Percentiles rank a stretch among this genome's conserved stretches.
These are phyloP conservation scores for Chymomyza caudatula DNA, from an alignment of 2,888 invertebrate species.

Conservation along the genomic window DNA sequence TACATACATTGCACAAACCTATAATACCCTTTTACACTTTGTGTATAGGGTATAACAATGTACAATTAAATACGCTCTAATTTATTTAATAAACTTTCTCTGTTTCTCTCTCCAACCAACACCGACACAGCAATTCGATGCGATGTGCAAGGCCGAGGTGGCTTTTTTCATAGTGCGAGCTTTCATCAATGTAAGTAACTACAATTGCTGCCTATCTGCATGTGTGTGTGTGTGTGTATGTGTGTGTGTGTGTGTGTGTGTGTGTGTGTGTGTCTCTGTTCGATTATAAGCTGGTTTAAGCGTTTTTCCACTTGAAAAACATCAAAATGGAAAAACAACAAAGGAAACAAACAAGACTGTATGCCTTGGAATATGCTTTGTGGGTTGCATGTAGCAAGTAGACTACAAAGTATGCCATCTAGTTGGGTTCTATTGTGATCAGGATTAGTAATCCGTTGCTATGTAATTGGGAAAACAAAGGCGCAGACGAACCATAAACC, in stretches of 20 bases:
- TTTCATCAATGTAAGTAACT: conserved; percentile 87
- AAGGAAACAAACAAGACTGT: neutral
- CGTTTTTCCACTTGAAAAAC: neutral
- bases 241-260: neutral
- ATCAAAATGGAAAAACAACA: neutral
- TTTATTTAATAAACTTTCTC: conserved; percentile 17
- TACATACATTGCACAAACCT: too few species aligned
- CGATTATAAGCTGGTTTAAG: neutral
- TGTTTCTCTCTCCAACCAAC: conserved; percentile 78
- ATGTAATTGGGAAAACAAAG: neutral
- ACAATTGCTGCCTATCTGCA: too few species aligned
- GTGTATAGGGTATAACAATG: too few species aligned
- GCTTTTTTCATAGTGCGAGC: conserved; percentile 86
- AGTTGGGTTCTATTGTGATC: neutral
- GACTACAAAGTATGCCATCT: neutral
- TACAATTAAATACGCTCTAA: conserved; percentile 5
- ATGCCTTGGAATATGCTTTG: neutral
- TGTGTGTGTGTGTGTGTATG: neutral
- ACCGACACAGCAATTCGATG: conserved; percentile 91
- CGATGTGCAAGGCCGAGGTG: conserved; percentile 87
- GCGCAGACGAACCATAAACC: neutral
- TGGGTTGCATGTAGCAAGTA: neutral
- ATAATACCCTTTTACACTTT: too few species aligned
- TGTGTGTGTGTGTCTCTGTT: neutral
- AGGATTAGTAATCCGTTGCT: neutral